Evolutionary conservation across 2,888 invertebrate species (phyloP), one percentile per base, ranked within the genome.

Genomic region (Phortica okadai): DNA sequence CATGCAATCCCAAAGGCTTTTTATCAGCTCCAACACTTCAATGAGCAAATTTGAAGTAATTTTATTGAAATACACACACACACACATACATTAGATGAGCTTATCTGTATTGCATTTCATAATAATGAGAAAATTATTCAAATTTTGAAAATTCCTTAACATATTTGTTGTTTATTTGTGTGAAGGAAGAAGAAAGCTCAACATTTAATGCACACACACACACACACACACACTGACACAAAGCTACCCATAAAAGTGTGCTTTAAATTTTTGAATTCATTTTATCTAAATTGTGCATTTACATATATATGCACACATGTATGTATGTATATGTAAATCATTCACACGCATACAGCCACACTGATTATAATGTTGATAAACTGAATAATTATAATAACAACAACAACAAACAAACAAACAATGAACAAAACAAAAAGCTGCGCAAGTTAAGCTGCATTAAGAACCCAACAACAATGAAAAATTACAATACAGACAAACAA

Each of bases 401-500:
- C 41, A 76, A 70, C 59, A 73, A 62, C 75, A 76, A 74, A 82
- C 75, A 64, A 79, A 56, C 33, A 66, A 74, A 78, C 73, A 59
- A 72, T 67, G 54, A 66, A 77, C 50, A 21, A 54, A 77, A 80
- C 75, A 74, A 80, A 79, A 44, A 69, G 45, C 44, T 45, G 67
- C 44, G 21, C 21, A 64, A 69, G 41, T 41, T 21, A 54, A 54
- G 45, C 77, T 73, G 69, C 56, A 70, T 59, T 70, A 77, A 76
- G 44, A 66, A 66, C 4, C n/a, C 41, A 66, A 66, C 67, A 56
- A 66, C 56, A 76, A 76, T 50, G 72, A 77, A 79, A 81, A 66
- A 74, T 2, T 41, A 16, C 10, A 21, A 21, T 45, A 70, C 70
- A 45, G 16, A 82, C 81, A 82, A 79, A 81, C 82, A 16, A 80